Base-by-base conservation (phyloP, 2,797 vertebrate genomes). In the Telmatherina bonti region DNA sequence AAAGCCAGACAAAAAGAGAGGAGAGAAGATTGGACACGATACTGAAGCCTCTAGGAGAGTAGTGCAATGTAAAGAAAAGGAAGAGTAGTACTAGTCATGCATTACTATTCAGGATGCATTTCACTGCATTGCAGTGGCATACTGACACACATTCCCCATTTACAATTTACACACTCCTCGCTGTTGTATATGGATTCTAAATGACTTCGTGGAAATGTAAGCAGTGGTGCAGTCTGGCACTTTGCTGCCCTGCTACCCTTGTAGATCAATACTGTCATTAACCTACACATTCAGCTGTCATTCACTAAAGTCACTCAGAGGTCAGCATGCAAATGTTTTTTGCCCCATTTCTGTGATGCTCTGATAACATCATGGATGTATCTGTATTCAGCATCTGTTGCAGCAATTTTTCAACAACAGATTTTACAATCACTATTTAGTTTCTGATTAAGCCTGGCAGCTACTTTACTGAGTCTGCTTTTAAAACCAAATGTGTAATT, bases 111-210 rank as follows among this genome's bases (percentile, higher is more conserved):
- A 78, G 69, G 69, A 57, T 78, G 75, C 85, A 81, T 84, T 78
- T 80, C 79, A 78, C 88, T 85, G 87, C 84, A 88, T 81, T 86
- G 88, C 85, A 81, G 85, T 82, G 85, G 80, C 67, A 79, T 66
- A 88, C 83, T 85, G 82, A 86, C 86, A 83, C 76, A 86, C 63
- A 81, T 84, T 78, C 47, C n/a, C 72, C 10, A 49, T 12, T 4
- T 51, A 53, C 26, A 29, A 29, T 16, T 29, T 26, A 53, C 51
- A 27, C 51, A 15, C 13, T 15, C 11, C 9, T 26, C 8, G 22
- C 9, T 51, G 0, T 29, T 29, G 2, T 49, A 27, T 24, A 63
- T 24, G 59, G 27, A 57, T 65, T 52, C 24, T 8, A 10, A 57
- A 43, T 80, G 54, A 61, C 36, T 56, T 43, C 45, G 38, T 56